Evolutionary conservation across 1,140 invertebrate species (phyloP).

Genomic region (Ruditapes philippinarum): DNA sequence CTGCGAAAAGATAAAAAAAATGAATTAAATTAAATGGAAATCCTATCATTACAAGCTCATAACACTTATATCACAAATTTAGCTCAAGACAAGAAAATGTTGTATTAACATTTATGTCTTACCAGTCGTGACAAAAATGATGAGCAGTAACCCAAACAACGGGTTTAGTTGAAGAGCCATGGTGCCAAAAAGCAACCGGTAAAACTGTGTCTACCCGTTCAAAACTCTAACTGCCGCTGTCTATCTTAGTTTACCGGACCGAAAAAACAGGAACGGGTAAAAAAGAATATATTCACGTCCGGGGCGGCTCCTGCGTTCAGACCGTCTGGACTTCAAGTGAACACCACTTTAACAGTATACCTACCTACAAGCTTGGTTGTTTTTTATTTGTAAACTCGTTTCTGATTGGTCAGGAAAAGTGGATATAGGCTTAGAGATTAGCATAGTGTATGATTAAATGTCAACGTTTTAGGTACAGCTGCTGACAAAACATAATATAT

Average conservation of each 20-base stretch:
- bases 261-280: background rate
- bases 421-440: too few relatives aligned
- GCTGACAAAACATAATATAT: background rate
- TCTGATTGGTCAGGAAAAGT: slow-evolving; percentile 20
- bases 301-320: slow-evolving; percentile 6
- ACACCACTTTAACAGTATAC: background rate
- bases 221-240: background rate
- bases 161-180: slow-evolving; percentile 16
- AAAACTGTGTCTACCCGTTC: background rate
- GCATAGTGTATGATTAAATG: background rate
- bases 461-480: background rate
- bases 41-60: too few relatives aligned
- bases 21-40: too few relatives aligned
- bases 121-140: background rate
- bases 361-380: background rate
- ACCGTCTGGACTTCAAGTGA: slow-evolving; percentile 25
- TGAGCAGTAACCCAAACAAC: background rate
- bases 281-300: background rate
- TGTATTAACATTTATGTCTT: too few relatives aligned
- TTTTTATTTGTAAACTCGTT: background rate
- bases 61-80: too few relatives aligned
- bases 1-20: too few relatives aligned
- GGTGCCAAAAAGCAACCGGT: background rate
- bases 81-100: too few relatives aligned
- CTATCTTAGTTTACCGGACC: background rate